Conservation (phyloP, 2,888 invertebrate genomes). For the Athripsodes cinereus region DNA sequence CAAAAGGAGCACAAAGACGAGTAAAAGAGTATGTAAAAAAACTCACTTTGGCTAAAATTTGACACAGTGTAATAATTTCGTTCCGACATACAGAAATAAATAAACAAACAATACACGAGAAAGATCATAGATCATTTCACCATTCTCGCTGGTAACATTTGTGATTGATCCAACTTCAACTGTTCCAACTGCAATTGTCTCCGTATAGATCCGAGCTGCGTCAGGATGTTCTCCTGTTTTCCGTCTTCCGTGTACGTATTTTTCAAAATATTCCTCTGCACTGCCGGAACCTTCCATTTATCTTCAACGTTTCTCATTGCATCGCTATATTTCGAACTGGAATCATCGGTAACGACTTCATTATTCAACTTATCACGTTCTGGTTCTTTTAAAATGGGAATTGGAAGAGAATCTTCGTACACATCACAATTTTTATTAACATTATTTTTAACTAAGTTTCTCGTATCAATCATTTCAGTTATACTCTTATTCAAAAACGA, state of each 20-base stretch:
- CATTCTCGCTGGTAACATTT: conserved; percentile 21
- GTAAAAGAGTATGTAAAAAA: too few species aligned
- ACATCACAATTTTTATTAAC: neutral
- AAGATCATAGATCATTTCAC: conserved; percentile 10
- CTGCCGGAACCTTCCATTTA: conserved; percentile 55
- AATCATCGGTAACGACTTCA: conserved; percentile 21
- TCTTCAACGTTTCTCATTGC: conserved; percentile 32
- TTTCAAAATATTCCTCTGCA: conserved; percentile 56
- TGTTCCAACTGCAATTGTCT: conserved; percentile 62
- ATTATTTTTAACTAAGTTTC: conserved; percentile 10
- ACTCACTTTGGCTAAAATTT: too few species aligned
- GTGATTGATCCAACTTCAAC: conserved; percentile 49
- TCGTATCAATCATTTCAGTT: conserved; percentile 23
- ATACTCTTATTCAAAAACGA: conserved; percentile 27
- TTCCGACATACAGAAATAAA: too few species aligned
- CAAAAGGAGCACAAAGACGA: too few species aligned
- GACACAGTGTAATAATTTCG: too few species aligned
- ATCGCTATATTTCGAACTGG: conserved; percentile 15
- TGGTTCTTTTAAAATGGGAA: conserved; percentile 58
- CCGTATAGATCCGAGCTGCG: conserved; percentile 62
- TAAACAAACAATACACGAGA: too few species aligned
- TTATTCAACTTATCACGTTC: conserved; percentile 31
- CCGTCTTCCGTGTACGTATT: conserved; percentile 44
- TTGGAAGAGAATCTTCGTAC: conserved; percentile 45
- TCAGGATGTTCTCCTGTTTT: conserved; percentile 51